A percentile compares a stretch with the other conserved stretches of the same genome.
These are phyloP conservation scores for Poeciliopsis turneri DNA, from an alignment of 2,797 vertebrate species.

Conservation along the genomic window DNA sequence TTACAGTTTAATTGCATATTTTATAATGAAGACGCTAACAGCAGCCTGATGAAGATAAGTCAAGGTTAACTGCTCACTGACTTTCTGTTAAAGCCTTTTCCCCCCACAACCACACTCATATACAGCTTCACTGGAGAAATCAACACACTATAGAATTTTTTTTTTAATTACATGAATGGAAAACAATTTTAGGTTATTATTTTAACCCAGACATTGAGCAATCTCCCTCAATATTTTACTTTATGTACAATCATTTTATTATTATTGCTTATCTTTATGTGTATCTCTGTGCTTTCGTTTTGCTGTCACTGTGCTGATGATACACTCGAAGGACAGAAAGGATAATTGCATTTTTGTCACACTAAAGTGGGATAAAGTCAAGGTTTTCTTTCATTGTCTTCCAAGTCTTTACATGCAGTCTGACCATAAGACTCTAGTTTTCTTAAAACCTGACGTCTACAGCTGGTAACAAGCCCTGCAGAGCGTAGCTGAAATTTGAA, in stretches of 20 bases:
- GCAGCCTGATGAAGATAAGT: constrained; percentile 32
- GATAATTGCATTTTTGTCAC: background rate
- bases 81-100: constrained; percentile 19
- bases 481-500: constrained; percentile 28
- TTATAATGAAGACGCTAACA: constrained; percentile 28
- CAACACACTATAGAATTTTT: background rate
- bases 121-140: background rate
- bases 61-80: constrained; percentile 35
- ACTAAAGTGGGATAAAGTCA: background rate
- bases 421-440: constrained; percentile 6
- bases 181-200: background rate
- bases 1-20: constrained; percentile 25
- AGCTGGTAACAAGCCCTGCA: constrained; percentile 12
- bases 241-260: background rate
- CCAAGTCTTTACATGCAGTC: constrained; percentile 11
- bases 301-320: background rate
- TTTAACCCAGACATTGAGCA: background rate
- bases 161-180: background rate
- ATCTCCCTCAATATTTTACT: background rate
- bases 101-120: background rate
- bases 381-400: constrained; percentile 4
- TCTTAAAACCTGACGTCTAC: constrained; percentile 2
- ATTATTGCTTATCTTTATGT: background rate
- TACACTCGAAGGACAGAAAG: background rate
- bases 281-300: background rate